Evolutionary conservation across 2,797 vertebrate species (phyloP), one percentile per base, ranked within the genome.

Genomic region (Synaphobranchus kaupii): DNA sequence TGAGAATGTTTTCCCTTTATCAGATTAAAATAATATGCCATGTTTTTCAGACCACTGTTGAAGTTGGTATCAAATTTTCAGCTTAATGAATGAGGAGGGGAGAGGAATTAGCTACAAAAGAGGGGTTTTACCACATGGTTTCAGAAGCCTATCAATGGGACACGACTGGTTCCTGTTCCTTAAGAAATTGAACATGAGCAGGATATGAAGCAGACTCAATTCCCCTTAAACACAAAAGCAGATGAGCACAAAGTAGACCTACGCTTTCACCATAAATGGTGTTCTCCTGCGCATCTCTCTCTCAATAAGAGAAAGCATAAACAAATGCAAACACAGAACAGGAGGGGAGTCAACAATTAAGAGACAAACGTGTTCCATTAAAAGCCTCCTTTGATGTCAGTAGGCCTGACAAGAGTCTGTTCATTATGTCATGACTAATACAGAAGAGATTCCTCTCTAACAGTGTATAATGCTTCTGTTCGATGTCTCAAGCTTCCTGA

Each of bases 351-450:
- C 54, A 31, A 86, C 48, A 88, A 90, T 89, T 84, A 88, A 82
- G 85, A 17, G 28, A 82, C 85, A 89, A 88, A 58, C 81, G 39
- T 86, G 80, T 84, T 68, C 71, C 84, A 80, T 89, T 60, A 89
- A 39, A 86, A 63, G n/a, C 86, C 80, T 50, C 48, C 73, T 92
- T 89, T 89, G 85, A 90, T 89, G 84, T 89, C 83, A 83, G 60
- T n/a, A 66, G 6, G 12, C 60, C 25, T 48, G 87, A 87, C 52
- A 84, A 71, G 63, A 52, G 76, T 56, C 87, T 88, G 56, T 83
- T 90, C 86, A 86, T 82, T 44, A 89, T 76, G 85, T 84, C 12
- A 71, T 52, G 39, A 85, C 76, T 12, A 89, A 89, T 44, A 13
- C 31, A 50, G 39, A 63, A 8, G 12, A 87, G 60, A 88, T 86